A percentile compares a stretch with the other conserved stretches of the same genome.
Evolutionary conservation across 2,113 vertebrate species (phyloP).

Genomic region (Bolborhynchus lineola): DNA sequence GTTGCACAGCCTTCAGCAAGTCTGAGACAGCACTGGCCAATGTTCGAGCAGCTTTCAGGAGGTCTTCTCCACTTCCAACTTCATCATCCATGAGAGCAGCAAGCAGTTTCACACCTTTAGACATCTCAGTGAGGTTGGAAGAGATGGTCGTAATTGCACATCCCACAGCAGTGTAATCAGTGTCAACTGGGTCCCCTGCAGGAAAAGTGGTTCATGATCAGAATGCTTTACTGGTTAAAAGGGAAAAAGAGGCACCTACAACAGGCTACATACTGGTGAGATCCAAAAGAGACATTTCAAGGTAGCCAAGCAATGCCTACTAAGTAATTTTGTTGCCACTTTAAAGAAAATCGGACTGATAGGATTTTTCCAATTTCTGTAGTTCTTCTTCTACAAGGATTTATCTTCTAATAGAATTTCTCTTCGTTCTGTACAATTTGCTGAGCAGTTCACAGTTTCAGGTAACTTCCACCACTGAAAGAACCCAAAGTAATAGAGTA

Average conservation of each 20-base stretch:
- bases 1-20: conserved; percentile 93
- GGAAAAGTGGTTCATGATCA: neutral
- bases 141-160: conserved; percentile 99
- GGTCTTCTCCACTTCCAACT: conserved; percentile 92
- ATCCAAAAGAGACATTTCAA: neutral
- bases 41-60: conserved; percentile 92
- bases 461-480: neutral
- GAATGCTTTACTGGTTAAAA: neutral
- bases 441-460: neutral
- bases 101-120: conserved; percentile 93
- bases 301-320: neutral
- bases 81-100: conserved; percentile 96
- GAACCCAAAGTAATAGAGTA: neutral
- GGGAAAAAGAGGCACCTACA: neutral
- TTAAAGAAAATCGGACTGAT: neutral
- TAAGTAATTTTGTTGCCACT: neutral
- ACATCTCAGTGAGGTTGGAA: conserved; percentile 99
- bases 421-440: neutral
- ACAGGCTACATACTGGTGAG: neutral
- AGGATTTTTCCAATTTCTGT: neutral
- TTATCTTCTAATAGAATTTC: neutral
- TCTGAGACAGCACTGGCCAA: conserved; percentile 93
- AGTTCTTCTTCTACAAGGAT: neutral
- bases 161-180: conserved; percentile 96
- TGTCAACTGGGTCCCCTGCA: conserved; percentile 93